Evolutionary conservation across 2,113 vertebrate genomes (phyloP).

Genomic region (Antechinus flavipes): DNA sequence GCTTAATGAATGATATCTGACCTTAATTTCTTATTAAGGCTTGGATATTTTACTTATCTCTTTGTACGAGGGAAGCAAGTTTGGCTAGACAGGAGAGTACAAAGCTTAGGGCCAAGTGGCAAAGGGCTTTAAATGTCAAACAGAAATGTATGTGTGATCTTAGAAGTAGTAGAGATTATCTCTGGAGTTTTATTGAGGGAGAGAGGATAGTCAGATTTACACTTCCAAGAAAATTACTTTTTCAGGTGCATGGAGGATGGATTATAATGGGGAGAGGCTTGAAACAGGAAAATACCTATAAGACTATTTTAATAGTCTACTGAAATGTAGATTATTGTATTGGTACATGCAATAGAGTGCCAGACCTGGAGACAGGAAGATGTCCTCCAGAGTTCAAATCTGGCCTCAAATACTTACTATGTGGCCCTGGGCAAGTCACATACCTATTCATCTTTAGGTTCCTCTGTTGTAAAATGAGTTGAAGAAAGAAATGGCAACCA

Average conservation of each 20-base stretch:
- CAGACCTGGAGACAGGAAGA: neutral
- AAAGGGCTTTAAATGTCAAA: neutral
- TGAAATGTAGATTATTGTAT: too few relatives aligned
- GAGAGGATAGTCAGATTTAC: neutral
- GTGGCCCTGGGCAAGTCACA: neutral
- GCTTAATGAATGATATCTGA: neutral
- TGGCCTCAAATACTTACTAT: neutral
- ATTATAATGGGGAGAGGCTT: neutral
- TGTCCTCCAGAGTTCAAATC: neutral
- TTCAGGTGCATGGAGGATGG: neutral
- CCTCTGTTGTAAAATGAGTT: too few relatives aligned
- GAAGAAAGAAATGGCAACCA: too few relatives aligned
- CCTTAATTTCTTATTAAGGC: neutral
- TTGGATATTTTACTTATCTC: neutral
- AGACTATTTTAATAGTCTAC: neutral
- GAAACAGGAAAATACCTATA: neutral
- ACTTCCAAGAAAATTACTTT: neutral
- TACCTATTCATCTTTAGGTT: too few relatives aligned
- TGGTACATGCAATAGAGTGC: too few relatives aligned
- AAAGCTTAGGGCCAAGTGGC: neutral
- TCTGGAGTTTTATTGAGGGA: neutral
- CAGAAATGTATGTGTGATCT: neutral
- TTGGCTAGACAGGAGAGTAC: neutral
- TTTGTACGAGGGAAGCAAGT: neutral
- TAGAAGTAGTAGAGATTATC: neutral